A percentile compares a stretch with the other conserved stretches of the same genome.
Conservation (phyloP, 2,113 vertebrate species). For the Phrynocephalus versicolor region DNA sequence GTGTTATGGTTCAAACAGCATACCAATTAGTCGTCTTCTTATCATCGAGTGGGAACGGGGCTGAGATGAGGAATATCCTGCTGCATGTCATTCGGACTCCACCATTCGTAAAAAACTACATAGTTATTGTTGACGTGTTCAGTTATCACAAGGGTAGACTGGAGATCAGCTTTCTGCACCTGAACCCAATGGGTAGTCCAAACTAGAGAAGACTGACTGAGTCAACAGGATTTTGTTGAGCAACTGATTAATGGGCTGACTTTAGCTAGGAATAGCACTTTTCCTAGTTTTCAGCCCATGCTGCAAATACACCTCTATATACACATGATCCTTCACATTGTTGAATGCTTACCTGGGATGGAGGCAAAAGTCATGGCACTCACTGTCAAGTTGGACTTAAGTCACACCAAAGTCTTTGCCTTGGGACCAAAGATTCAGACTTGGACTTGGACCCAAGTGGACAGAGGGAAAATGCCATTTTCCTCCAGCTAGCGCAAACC, state of each 20-base stretch:
- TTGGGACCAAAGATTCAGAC: no score
- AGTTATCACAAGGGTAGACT: not conserved
- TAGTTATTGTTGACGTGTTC: not conserved
- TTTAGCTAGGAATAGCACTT: no score
- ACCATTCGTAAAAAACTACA: conserved; percentile 4
- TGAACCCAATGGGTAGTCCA: not conserved
- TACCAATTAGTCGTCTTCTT: conserved; percentile 53
- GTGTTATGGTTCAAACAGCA: conserved; percentile 54
- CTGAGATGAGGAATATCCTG: conserved; percentile 9
- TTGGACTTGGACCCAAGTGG: no score
- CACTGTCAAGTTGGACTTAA: not conserved
- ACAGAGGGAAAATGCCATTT: no score
- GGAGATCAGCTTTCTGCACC: not conserved
- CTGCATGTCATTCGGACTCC: conserved; percentile 30
- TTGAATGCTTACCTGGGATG: no score
- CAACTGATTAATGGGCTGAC: no score
- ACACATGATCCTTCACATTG: no score
- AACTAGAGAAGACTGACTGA: no score
- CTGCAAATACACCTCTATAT: no score
- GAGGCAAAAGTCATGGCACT: no score
- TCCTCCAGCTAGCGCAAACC: not conserved
- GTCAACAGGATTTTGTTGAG: no score
- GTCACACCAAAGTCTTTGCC: not conserved
- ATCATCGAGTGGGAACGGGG: conserved; percentile 44
- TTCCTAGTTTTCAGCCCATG: no score